Conservation (phyloP, 2,797 vertebrate species). For the Lepilemur ruficaudatus region DNA sequence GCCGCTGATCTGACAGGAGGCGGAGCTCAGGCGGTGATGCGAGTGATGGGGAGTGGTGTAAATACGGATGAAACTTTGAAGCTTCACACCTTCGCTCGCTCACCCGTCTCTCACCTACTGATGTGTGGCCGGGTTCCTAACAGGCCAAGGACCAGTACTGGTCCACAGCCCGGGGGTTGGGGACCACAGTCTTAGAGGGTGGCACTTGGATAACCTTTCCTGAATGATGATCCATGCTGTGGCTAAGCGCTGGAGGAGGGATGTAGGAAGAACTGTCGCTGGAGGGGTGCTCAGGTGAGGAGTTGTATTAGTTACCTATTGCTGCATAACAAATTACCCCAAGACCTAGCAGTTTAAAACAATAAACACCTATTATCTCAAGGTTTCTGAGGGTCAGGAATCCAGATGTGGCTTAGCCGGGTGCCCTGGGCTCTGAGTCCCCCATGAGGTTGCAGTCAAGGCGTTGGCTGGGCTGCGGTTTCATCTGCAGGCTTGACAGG, state of each 20-base stretch:
- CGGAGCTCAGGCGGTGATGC: no score
- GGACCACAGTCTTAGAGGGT: neutral
- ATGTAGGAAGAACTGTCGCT: neutral
- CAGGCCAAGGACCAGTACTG: no score
- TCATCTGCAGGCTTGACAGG: neutral
- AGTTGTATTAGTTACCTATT: neutral
- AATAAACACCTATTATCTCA: neutral
- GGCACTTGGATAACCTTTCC: neutral
- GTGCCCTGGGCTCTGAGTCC: neutral
- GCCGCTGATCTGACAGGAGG: no score
- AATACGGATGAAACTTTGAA: no score
- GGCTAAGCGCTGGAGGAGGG: neutral
- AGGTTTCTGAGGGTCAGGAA: neutral
- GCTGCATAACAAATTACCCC: neutral
- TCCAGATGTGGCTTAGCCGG: neutral
- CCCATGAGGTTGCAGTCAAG: neutral
- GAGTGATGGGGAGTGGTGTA: no score
- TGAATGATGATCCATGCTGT: rapidly evolving
- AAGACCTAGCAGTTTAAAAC: neutral
- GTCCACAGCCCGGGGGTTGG: no score
- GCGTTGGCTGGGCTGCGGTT: neutral
- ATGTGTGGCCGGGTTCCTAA: no score
- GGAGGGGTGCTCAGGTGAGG: neutral
- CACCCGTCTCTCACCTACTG: no score
- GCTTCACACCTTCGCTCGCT: no score